Conservation (phyloP, 1,140 invertebrate species). For the Lethrus apterus region DNA sequence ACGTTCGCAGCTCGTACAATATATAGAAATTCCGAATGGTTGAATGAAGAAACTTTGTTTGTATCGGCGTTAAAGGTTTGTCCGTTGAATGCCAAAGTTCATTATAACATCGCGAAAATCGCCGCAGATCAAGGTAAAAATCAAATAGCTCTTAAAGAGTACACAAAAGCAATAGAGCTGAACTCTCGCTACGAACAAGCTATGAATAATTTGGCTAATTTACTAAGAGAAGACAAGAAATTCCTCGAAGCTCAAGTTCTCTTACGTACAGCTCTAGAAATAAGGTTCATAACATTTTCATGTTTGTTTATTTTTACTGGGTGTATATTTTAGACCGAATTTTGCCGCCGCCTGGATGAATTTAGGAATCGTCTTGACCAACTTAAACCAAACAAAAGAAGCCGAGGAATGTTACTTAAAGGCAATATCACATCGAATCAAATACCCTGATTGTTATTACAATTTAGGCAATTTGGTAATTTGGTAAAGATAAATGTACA, state of each 20-base stretch:
- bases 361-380: slow-evolving; percentile 82
- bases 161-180: slow-evolving; percentile 50
- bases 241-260: slow-evolving; percentile 68
- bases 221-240: slow-evolving; percentile 72
- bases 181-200: slow-evolving; percentile 92
- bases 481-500: slow-evolving; percentile 21
- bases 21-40: slow-evolving; percentile 72
- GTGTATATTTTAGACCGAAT: slow-evolving; percentile 56
- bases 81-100: slow-evolving; percentile 88
- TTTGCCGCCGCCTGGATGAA: slow-evolving; percentile 99
- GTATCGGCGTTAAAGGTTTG: slow-evolving; percentile 66
- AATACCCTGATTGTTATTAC: slow-evolving; percentile 89
- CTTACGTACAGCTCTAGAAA: slow-evolving; percentile 62
- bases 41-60: slow-evolving; percentile 65
- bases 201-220: slow-evolving; percentile 94
- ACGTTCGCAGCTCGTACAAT: slow-evolving; percentile 49
- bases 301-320: slow-evolving; percentile 20
- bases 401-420: slow-evolving; percentile 73
- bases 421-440: slow-evolving; percentile 65
- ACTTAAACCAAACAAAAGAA: slow-evolving; percentile 60
- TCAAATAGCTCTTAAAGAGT: slow-evolving; percentile 64
- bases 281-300: slow-evolving; percentile 51
- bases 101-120: slow-evolving; percentile 91
- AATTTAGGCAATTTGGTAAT: slow-evolving; percentile 88
- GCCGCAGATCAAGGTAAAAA: slow-evolving; percentile 67